Evolutionary conservation across 2,797 vertebrate species (phyloP).

Genomic region (Tadarida brasiliensis): DNA sequence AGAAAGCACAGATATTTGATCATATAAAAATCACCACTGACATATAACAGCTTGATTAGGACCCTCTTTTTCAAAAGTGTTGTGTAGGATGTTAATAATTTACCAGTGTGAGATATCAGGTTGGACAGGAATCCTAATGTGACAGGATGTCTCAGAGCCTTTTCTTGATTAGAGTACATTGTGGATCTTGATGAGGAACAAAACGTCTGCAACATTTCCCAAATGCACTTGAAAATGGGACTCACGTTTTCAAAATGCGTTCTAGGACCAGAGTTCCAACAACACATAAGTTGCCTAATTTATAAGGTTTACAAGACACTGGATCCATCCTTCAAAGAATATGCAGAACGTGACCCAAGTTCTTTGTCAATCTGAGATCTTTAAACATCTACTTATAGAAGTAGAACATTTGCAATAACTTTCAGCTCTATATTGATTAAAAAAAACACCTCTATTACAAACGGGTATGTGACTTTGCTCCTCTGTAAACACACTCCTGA

Average conservation of each 20-base stretch:
- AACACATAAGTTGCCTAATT: not conserved
- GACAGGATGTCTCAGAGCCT: not conserved
- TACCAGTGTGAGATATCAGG: not conserved
- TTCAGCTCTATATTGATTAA: not conserved
- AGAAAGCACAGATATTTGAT: not conserved
- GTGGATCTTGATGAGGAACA: not conserved
- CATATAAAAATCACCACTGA: not conserved
- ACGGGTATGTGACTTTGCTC: not conserved
- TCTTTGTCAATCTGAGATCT: not conserved
- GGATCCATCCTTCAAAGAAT: not conserved
- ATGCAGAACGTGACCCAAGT: not conserved
- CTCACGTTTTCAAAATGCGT: not conserved
- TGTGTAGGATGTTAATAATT: not conserved
- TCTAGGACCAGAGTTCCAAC: not conserved
- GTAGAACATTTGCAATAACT: not conserved
- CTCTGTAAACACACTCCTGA: not conserved
- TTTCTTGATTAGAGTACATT: not conserved
- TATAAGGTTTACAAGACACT: not conserved
- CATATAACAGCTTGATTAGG: not conserved
- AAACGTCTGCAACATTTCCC: not conserved
- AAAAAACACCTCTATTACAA: not conserved
- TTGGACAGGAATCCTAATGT: not conserved
- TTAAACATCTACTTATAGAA: conserved; percentile 10
- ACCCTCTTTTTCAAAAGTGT: not conserved
- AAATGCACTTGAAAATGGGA: not conserved